phyloP scores from a whole-genome alignment of 1,140 invertebrate species.

The Anoplophora glabripennis region DNA sequence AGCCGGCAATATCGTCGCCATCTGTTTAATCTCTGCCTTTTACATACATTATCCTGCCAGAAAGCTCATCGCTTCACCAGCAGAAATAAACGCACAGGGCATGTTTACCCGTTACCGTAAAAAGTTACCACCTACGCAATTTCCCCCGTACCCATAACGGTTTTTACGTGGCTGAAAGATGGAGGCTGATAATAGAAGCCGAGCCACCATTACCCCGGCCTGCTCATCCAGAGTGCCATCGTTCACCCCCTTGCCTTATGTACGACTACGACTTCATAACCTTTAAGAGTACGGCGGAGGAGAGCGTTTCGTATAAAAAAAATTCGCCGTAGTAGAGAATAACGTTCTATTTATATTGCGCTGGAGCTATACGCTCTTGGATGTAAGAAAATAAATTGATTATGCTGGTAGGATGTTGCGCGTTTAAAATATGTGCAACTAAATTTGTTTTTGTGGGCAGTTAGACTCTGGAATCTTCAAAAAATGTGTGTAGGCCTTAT shows the following conservation, averaged over 20 bases:
- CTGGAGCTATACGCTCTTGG: too few relatives aligned
- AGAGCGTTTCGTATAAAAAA: neutral
- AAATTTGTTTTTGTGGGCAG: too few relatives aligned
- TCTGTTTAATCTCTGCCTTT: too few relatives aligned
- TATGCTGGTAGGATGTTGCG: too few relatives aligned
- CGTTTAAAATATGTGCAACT: too few relatives aligned
- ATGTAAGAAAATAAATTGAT: too few relatives aligned
- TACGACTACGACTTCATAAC: slow-evolving; percentile 24
- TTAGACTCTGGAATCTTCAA: too few relatives aligned
- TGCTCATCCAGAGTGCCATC: slow-evolving; percentile 28
- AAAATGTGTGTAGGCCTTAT: too few relatives aligned
- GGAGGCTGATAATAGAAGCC: slow-evolving; percentile 32
- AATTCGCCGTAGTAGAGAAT: neutral
- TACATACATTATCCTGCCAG: too few relatives aligned
- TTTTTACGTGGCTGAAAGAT: slow-evolving; percentile 37
- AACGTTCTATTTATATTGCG: too few relatives aligned
- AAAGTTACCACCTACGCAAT: slow-evolving; percentile 42
- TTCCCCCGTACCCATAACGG: slow-evolving; percentile 31
- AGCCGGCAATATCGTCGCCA: too few relatives aligned
- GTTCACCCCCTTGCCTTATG: slow-evolving; percentile 4
- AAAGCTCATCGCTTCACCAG: slow-evolving; percentile 2
- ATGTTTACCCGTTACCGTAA: slow-evolving; percentile 39
- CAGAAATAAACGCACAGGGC: slow-evolving; percentile 30
- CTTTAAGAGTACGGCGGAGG: slow-evolving; percentile 19
- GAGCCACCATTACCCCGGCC: slow-evolving; percentile 30